phyloP scores from a whole-genome alignment of 2,797 vertebrate species.

The Prionace glauca region DNA sequence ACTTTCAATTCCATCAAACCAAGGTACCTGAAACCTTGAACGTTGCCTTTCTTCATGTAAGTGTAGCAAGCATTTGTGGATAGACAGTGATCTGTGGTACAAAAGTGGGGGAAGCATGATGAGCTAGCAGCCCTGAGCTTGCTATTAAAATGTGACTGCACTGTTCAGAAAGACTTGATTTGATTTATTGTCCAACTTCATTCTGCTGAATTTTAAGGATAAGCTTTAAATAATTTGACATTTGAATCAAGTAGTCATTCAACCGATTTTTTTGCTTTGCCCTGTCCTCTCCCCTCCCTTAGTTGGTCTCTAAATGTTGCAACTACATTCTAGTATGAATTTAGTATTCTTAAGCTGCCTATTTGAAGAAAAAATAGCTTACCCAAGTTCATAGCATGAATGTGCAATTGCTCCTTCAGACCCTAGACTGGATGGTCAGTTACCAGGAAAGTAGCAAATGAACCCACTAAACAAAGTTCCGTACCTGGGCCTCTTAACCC shows the following conservation, averaged over 20 bases:
- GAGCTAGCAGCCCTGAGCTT: background rate
- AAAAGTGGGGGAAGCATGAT: background rate
- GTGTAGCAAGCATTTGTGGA: background rate
- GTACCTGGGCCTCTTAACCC: no score
- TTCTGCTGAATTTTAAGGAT: background rate
- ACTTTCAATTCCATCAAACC: background rate
- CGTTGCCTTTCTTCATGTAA: background rate
- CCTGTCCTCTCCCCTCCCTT: background rate
- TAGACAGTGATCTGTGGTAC: background rate
- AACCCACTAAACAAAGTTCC: background rate
- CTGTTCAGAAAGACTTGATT: background rate
- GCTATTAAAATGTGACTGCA: background rate
- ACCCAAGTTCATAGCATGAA: background rate
- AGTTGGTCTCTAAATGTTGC: background rate
- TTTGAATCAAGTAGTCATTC: background rate
- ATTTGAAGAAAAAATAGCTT: background rate
- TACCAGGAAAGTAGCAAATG: background rate
- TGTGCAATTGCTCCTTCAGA: background rate
- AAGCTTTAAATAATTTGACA: background rate
- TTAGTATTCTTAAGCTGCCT: no score
- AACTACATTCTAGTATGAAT: background rate
- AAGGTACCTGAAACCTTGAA: background rate
- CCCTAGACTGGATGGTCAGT: background rate
- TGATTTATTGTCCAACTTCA: background rate
- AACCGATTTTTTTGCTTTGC: background rate